A percentile compares a stretch with the other conserved stretches of the same genome.
Evolutionary conservation across 2,113 vertebrate species (phyloP).

Genomic region (Nanorana parkeri): DNA sequence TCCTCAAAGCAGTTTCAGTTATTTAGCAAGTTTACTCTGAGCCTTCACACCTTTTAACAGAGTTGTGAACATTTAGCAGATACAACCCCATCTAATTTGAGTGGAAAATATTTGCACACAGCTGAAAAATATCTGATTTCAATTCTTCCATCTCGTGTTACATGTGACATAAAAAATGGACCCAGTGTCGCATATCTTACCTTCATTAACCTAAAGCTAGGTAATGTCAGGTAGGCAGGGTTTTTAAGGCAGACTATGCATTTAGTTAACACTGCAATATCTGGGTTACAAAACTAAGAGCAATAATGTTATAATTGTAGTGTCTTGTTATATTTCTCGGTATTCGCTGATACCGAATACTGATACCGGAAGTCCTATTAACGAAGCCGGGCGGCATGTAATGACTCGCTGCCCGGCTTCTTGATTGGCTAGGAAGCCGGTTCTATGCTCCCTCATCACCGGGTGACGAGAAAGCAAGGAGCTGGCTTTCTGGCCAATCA

Average conservation of each 20-base stretch:
- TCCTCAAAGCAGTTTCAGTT: neutral
- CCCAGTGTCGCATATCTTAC: conserved; percentile 32
- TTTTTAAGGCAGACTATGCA: neutral
- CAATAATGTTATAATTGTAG: no score
- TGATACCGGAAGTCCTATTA: no score
- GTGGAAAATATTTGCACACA: conserved; percentile 14
- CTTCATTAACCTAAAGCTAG: conserved; percentile 1
- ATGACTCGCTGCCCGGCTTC: no score
- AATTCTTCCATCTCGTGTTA: conserved; percentile 17
- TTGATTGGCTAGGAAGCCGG: no score
- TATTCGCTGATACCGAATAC: no score
- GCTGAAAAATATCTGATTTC: conserved; percentile 44
- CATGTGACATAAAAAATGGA: conserved; percentile 19
- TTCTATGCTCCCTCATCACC: no score
- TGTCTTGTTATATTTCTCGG: no score
- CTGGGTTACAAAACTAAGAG: no score
- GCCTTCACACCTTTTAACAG: neutral
- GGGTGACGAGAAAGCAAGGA: no score
- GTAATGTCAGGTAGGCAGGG: conserved; percentile 10
- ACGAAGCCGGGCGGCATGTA: no score
- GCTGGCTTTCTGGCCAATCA: no score
- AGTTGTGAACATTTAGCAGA: conserved; percentile 1
- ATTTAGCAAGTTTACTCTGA: neutral
- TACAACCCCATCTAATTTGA: neutral
- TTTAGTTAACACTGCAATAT: neutral